These are phyloP conservation scores for Wasmannia auropunctata DNA, from an alignment of 1,140 invertebrate species.

Conservation along the genomic window DNA sequence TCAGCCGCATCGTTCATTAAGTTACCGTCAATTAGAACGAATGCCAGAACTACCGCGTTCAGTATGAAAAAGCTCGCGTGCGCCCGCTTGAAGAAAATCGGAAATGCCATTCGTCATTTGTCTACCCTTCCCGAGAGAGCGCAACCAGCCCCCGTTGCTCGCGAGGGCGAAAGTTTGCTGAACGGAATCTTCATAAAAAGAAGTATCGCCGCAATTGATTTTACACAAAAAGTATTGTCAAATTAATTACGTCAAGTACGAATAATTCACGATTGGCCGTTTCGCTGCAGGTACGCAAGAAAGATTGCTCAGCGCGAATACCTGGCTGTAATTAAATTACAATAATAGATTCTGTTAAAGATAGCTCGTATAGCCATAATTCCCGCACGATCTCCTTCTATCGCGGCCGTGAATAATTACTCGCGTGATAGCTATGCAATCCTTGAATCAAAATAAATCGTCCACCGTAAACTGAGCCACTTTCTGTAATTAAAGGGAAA, in stretches of 20 bases:
- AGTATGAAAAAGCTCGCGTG: constrained; percentile 54
- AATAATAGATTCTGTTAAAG: not conserved
- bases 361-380: not conserved
- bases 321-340: not conserved
- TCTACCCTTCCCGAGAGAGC: not conserved
- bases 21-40: constrained; percentile 45
- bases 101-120: constrained; percentile 39
- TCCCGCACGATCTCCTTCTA: constrained; percentile 1
- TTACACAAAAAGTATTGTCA: not conserved
- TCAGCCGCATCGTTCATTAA: constrained; percentile 43
- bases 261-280: not conserved
- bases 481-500: constrained; percentile 57
- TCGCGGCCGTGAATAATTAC: not conserved
- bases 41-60: not conserved
- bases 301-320: not conserved
- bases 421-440: constrained; percentile 35
- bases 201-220: not conserved
- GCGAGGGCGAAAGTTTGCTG: not conserved
- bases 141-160: not conserved
- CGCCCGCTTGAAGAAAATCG: constrained; percentile 41
- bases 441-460: constrained; percentile 57
- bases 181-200: not conserved
- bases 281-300: not conserved
- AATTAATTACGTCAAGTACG: not conserved
- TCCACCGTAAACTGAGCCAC: constrained; percentile 42